phyloP scores from a whole-genome alignment of 2,113 vertebrate genomes.

The Psittacus erithacus region DNA sequence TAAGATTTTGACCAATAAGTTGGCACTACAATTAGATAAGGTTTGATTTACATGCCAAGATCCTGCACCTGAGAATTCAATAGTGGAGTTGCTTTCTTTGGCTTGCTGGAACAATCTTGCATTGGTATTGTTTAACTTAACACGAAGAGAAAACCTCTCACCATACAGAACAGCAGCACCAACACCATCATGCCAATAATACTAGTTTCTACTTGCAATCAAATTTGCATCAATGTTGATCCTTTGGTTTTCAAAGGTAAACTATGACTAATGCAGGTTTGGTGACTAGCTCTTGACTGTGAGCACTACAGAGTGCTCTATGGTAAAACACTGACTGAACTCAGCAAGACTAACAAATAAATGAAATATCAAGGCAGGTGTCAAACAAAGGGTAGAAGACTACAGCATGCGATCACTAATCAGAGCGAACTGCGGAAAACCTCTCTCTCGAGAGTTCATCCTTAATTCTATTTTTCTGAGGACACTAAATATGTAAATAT shows the following conservation, averaged over 20 bases:
- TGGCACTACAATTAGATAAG: not conserved
- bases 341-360: not conserved
- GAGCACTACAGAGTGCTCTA: not conserved
- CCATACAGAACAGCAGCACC: not conserved
- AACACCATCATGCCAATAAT: not conserved
- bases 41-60: not conserved
- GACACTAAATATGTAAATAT: not conserved
- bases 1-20: slow-evolving; percentile 2
- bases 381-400: not conserved
- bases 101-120: not conserved
- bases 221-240: not conserved
- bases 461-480: not conserved
- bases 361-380: not conserved
- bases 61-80: not conserved
- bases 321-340: not conserved
- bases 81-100: not conserved
- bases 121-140: not conserved
- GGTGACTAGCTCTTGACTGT: not conserved
- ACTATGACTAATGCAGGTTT: not conserved
- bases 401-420: not conserved
- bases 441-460: not conserved
- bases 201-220: not conserved
- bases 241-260: not conserved
- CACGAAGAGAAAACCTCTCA: not conserved
- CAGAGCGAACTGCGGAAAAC: not conserved